Percentiles rank a stretch among this genome's conserved stretches.
Evolutionary conservation across 2,113 vertebrate genomes (phyloP).

Genomic region (Malurus alboscapulatus): DNA sequence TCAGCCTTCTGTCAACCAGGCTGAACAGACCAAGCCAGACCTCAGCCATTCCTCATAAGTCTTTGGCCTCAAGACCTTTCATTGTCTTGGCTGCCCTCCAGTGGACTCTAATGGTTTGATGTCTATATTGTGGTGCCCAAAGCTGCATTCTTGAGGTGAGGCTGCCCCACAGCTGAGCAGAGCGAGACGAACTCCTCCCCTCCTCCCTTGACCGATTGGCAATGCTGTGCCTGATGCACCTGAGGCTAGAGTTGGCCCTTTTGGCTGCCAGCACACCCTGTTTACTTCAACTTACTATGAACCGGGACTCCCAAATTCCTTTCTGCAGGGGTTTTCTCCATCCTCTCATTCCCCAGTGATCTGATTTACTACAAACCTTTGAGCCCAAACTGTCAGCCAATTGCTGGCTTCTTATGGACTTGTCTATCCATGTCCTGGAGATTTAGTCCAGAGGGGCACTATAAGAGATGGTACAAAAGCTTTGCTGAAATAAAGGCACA

Average conservation of each 20-base stretch:
- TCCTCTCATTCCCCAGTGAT: fast-evolving
- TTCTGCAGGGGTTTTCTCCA: background rate
- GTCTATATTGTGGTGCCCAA: background rate
- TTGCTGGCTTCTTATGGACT: background rate
- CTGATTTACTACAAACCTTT: background rate
- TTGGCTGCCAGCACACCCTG: background rate
- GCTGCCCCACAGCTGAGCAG: fast-evolving
- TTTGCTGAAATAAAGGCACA: background rate
- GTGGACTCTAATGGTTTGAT: background rate
- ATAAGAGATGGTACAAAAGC: background rate
- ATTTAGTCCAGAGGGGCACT: background rate
- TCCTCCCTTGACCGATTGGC: fast-evolving
- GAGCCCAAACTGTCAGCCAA: background rate
- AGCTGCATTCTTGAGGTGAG: background rate
- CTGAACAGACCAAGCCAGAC: background rate
- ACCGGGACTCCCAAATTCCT: background rate
- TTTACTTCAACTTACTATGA: background rate
- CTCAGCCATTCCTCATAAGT: background rate
- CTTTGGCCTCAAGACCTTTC: background rate
- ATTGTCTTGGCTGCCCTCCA: background rate
- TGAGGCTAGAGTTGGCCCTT: background rate
- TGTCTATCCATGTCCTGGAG: background rate
- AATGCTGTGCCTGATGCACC: background rate
- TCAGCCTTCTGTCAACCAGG: background rate
- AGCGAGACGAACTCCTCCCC: background rate